These are phyloP conservation scores for Oopsacas minuta DNA, from an alignment of 37 sponge, comb jelly and placozoan genomes.

Conservation along the genomic window DNA sequence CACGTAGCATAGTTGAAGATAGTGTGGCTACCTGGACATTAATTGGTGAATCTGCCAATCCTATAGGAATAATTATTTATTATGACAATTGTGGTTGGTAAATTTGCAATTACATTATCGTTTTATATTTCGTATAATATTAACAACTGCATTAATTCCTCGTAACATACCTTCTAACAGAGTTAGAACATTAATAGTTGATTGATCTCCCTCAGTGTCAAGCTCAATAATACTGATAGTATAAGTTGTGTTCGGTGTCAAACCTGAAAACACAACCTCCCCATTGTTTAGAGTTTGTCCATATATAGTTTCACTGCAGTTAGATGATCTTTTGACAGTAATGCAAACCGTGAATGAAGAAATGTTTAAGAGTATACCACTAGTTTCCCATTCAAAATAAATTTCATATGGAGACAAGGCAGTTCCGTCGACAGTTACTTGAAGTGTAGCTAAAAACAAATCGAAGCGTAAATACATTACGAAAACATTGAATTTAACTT, in stretches of 20 bases:
- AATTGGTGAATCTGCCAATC: background rate
- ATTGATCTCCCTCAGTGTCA: background rate
- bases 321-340: background rate
- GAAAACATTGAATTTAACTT: background rate
- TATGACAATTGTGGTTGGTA: no score
- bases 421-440: background rate
- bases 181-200: background rate
- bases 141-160: no score
- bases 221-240: background rate
- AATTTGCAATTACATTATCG: no score
- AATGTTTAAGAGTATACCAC: background rate
- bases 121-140: no score
- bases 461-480: background rate
- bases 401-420: conserved; percentile 9
- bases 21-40: background rate
- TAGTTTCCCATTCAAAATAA: background rate
- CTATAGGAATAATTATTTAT: no score
- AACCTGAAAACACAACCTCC: background rate
- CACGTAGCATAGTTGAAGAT: background rate
- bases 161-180: background rate
- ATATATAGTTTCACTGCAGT: background rate
- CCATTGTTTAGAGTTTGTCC: background rate
- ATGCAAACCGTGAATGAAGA: background rate
- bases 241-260: background rate
- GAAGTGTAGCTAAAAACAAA: background rate